Evolutionary conservation across 37 sponge, comb jelly and placozoan species (phyloP).

Genomic region (Spongilla lacustris): DNA sequence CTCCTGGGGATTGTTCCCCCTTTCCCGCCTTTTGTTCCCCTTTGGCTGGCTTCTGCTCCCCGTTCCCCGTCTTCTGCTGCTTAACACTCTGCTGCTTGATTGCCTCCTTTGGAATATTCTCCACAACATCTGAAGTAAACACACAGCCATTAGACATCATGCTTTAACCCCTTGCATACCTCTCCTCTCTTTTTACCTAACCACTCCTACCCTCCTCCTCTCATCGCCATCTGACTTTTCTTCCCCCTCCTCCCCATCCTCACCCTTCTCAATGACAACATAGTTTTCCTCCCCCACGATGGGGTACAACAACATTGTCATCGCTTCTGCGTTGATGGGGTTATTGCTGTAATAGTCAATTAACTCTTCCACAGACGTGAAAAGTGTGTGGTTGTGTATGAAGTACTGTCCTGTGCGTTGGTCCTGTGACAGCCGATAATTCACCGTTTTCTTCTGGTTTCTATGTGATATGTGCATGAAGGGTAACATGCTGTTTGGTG

Average conservation of each 20-base stretch:
- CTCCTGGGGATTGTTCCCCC: no score
- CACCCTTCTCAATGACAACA: slow-evolving; percentile 29
- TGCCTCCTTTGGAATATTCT: no score
- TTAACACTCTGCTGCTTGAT: no score
- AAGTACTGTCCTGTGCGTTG: slow-evolving; percentile 5
- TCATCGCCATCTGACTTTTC: neutral
- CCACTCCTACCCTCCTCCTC: neutral
- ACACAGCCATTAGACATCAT: no score
- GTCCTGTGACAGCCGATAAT: slow-evolving; percentile 48
- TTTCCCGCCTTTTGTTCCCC: no score
- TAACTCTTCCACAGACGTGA: slow-evolving; percentile 14
- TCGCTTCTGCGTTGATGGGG: slow-evolving; percentile 42
- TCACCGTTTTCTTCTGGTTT: slow-evolving; percentile 45
- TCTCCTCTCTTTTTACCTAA: no score
- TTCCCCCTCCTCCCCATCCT: neutral
- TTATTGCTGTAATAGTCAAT: slow-evolving; percentile 15
- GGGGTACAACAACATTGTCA: slow-evolving; percentile 38
- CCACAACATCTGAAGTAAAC: no score
- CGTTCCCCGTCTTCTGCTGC: no score
- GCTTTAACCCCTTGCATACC: no score
- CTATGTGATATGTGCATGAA: slow-evolving; percentile 6
- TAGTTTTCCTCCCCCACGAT: slow-evolving; percentile 14
- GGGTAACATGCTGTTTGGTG: no score
- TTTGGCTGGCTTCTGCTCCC: no score
- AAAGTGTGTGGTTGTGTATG: slow-evolving; percentile 13